Conservation (phyloP, 2,888 invertebrate species). For the Tiphia femorata region DNA sequence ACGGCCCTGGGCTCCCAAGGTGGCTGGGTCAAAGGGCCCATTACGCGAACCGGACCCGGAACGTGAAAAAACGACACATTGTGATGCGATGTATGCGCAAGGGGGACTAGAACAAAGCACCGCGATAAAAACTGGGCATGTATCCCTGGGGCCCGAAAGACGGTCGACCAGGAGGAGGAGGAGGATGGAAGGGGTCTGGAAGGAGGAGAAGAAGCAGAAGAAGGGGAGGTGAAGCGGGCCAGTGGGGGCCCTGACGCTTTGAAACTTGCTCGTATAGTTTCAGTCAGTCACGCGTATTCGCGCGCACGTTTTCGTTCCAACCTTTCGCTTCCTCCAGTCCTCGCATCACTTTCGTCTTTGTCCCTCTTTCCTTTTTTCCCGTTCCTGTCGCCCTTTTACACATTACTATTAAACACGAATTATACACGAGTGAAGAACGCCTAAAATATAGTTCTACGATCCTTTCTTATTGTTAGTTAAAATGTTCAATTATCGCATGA, state of each 20-base stretch:
- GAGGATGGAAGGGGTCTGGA: neutral
- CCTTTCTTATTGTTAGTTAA: too few relatives aligned
- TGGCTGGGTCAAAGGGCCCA: conserved; percentile 38
- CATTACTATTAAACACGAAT: too few relatives aligned
- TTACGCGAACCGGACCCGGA: conserved; percentile 49
- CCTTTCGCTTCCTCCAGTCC: conserved; percentile 15
- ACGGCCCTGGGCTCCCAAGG: conserved; percentile 36
- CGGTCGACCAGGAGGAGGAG: conserved; percentile 16
- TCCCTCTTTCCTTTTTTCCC: too few relatives aligned
- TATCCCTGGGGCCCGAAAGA: conserved; percentile 43
- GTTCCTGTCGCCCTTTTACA: too few relatives aligned
- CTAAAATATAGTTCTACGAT: too few relatives aligned
- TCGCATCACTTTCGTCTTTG: conserved; percentile 18
- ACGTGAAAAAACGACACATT: conserved; percentile 66
- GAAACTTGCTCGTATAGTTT: conserved; percentile 53
- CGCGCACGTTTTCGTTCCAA: conserved; percentile 38
- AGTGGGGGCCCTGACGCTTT: conserved; percentile 46
- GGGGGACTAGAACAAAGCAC: conserved; percentile 65
- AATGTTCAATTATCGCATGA: too few relatives aligned
- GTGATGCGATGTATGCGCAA: conserved; percentile 58
- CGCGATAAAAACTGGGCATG: conserved; percentile 64
- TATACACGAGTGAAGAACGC: too few relatives aligned
- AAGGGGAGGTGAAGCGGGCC: conserved; percentile 35
- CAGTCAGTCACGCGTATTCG: conserved; percentile 55
- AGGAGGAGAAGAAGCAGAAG: conserved; percentile 28